Conservation (phyloP, 1,140 invertebrate genomes). For the Drosophila sp. region DNA sequence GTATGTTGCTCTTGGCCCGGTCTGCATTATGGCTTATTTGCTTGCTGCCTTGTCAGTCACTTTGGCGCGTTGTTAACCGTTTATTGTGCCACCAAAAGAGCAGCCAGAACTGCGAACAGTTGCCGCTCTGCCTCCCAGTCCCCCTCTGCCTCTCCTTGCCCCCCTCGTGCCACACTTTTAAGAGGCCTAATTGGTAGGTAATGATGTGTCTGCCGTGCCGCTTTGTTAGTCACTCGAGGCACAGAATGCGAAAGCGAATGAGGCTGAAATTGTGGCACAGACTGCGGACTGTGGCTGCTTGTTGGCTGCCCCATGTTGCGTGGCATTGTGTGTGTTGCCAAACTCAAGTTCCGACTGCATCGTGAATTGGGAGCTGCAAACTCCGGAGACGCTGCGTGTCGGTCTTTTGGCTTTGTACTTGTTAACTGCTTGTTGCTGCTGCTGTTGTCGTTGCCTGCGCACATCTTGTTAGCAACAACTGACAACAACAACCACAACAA, state of each 20-base stretch:
- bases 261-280: neutral
- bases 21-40: slow-evolving; percentile 77
- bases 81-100: slow-evolving; percentile 78
- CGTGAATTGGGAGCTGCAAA: too few species aligned
- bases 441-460: slow-evolving; percentile 68
- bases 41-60: slow-evolving; percentile 67
- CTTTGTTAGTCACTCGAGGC: slow-evolving; percentile 71
- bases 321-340: slow-evolving; percentile 51
- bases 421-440: slow-evolving; percentile 54
- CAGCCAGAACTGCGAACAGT: slow-evolving; percentile 18
- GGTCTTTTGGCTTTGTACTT: slow-evolving; percentile 68
- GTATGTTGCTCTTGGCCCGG: slow-evolving; percentile 6
- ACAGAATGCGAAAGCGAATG: slow-evolving; percentile 3
- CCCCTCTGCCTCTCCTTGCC: slow-evolving; percentile 4
- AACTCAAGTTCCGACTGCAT: slow-evolving; percentile 39
- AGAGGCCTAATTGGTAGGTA: slow-evolving; percentile 82
- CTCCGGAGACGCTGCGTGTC: slow-evolving; percentile 42
- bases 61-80: slow-evolving; percentile 67
- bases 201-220: slow-evolving; percentile 81
- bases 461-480: slow-evolving; percentile 75
- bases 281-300: neutral
- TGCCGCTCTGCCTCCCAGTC: neutral
- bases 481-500: too few species aligned
- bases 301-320: slow-evolving; percentile 53
- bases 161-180: slow-evolving; percentile 10